Conservation (phyloP, 2,113 vertebrate species). For the Callorhinus ursinus region DNA sequence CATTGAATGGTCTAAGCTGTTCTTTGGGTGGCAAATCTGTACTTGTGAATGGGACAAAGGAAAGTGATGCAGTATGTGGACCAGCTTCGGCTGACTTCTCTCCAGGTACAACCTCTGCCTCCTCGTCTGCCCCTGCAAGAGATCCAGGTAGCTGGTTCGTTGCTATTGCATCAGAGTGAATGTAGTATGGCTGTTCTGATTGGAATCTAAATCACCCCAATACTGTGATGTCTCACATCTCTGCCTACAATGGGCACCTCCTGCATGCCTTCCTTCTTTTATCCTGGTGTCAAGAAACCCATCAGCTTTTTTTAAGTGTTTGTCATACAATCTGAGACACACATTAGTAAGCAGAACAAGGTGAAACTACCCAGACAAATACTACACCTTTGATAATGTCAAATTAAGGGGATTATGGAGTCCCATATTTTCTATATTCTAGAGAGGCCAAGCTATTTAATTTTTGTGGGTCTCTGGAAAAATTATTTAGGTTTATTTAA, state of each 20-base stretch:
- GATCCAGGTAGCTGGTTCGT: constrained; percentile 59
- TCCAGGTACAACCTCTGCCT: constrained; percentile 23
- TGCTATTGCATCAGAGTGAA: not conserved
- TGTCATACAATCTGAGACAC: not conserved
- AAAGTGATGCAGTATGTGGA: constrained; percentile 82
- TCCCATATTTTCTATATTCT: not conserved
- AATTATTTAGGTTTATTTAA: not conserved
- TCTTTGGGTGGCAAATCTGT: constrained; percentile 64
- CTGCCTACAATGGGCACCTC: not conserved
- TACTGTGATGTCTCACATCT: not conserved
- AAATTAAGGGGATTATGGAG: too few species aligned
- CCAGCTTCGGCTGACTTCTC: accelerated
- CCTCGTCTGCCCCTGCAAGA: not conserved
- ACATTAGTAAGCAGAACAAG: not conserved
- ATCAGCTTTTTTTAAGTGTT: not conserved
- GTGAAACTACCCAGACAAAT: not conserved
- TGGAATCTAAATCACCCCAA: not conserved
- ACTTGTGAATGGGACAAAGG: constrained; percentile 76
- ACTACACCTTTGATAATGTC: not conserved
- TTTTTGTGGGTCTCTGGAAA: not conserved
- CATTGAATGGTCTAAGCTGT: constrained; percentile 79
- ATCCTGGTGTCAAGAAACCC: not conserved
- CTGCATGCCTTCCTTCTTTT: accelerated
- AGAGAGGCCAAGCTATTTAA: not conserved
- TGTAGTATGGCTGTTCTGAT: not conserved